phyloP scores from a whole-genome alignment of 1,140 invertebrate genomes.

The Grapholita molesta region DNA sequence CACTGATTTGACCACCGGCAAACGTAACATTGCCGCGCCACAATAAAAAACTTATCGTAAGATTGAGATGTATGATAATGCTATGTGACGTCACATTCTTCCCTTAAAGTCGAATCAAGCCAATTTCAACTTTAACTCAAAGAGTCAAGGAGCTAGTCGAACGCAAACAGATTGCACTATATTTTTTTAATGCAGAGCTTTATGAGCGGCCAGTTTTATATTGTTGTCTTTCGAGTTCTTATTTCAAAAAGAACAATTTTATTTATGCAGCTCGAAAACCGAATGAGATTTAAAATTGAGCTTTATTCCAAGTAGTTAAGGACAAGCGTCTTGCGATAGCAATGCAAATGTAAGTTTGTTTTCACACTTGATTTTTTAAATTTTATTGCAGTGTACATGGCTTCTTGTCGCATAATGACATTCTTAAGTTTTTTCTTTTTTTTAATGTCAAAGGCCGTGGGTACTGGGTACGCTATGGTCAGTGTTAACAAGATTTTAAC shows the following conservation, averaged over 20 bases:
- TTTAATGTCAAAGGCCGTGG: constrained; percentile 17
- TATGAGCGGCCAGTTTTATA: constrained; percentile 54
- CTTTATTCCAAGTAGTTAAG: background rate
- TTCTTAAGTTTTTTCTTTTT: constrained; percentile 5
- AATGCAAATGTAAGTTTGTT: background rate
- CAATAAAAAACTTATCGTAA: constrained; percentile 56
- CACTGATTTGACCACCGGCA: background rate
- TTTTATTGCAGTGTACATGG: constrained; percentile 6
- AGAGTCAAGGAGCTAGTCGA: constrained; percentile 7
- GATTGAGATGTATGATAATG: constrained; percentile 53
- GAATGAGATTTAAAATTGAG: background rate
- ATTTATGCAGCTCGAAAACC: background rate
- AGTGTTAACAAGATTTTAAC: constrained; percentile 22
- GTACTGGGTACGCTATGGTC: no score
- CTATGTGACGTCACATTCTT: constrained; percentile 12
- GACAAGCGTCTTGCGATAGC: background rate
- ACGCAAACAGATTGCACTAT: constrained; percentile 15
- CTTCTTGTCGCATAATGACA: constrained; percentile 17
- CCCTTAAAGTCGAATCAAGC: constrained; percentile 20
- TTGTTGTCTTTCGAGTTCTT: constrained; percentile 46
- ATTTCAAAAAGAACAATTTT: constrained; percentile 22
- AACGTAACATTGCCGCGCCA: constrained; percentile 4
- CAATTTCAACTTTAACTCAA: constrained; percentile 25
- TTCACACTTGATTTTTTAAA: constrained; percentile 9
- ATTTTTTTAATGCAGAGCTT: constrained; percentile 40